Percentiles rank a stretch among this genome's conserved stretches.
Conservation (phyloP, 2,888 invertebrate genomes). For the Spodoptera exigua region DNA sequence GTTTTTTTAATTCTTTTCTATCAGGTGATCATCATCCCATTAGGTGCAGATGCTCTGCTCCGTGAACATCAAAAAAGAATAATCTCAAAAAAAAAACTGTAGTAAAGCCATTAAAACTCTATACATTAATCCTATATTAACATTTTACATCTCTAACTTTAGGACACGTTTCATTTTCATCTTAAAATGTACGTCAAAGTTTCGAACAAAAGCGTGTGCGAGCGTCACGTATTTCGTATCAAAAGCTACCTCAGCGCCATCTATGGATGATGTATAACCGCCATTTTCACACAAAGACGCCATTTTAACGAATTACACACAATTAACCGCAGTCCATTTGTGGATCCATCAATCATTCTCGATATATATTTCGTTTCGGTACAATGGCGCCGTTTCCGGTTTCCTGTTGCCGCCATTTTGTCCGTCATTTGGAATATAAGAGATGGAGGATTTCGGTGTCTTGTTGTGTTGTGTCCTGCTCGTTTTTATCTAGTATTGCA, state of each 20-base stretch:
- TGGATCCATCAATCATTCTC: conserved; percentile 51
- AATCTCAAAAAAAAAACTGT: no score
- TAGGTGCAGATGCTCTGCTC: no score
- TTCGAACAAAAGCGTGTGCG: no score
- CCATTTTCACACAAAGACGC: conserved; percentile 43
- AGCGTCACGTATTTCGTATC: no score
- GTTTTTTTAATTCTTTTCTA: no score
- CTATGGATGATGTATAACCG: conserved; percentile 26
- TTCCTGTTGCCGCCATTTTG: conserved; percentile 44
- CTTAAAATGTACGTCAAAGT: no score
- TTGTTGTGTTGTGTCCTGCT: neutral
- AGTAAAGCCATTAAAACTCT: no score
- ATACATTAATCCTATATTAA: no score
- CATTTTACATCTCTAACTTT: no score
- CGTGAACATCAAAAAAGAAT: no score
- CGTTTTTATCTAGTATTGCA: conserved; percentile 32
- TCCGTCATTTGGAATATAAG: conserved; percentile 44
- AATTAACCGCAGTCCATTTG: conserved; percentile 54
- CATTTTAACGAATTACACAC: conserved; percentile 53
- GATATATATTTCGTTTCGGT: conserved; percentile 44
- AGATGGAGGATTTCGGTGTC: conserved; percentile 38
- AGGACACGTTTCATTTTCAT: no score
- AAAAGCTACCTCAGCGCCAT: neutral
- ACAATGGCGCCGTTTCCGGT: conserved; percentile 44
- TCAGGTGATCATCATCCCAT: no score